These are phyloP conservation scores for Leptodactylus fuscus DNA, from an alignment of 2,113 vertebrate genomes.

Conservation along the genomic window DNA sequence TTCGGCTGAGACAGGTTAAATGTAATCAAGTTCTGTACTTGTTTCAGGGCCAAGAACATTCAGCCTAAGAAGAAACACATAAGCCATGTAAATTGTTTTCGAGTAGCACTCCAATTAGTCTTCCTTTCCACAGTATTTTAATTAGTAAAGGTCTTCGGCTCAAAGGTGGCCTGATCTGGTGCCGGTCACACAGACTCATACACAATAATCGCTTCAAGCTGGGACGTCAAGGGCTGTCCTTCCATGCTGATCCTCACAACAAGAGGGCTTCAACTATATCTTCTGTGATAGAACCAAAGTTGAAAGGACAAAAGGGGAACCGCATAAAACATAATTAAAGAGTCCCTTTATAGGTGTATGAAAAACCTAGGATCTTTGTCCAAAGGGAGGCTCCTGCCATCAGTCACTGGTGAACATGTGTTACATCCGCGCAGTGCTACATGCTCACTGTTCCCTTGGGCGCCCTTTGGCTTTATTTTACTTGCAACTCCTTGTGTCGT, in stretches of 20 bases:
- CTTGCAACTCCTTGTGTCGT: too few species aligned
- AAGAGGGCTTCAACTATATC: neutral
- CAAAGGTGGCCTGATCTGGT: conserved; percentile 41
- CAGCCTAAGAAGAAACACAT: conserved; percentile 50
- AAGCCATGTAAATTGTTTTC: conserved; percentile 53
- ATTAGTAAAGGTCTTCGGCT: conserved; percentile 44
- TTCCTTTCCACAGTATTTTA: conserved; percentile 54
- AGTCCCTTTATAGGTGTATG: neutral
- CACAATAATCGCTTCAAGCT: conserved; percentile 43
- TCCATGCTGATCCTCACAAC: neutral
- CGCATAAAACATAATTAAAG: neutral
- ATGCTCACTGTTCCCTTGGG: too few species aligned
- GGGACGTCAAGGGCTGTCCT: neutral
- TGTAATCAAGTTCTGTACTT: conserved; percentile 29
- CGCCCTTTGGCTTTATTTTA: too few species aligned
- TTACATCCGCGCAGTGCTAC: too few species aligned
- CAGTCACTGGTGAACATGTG: too few species aligned
- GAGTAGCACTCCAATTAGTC: conserved; percentile 46
- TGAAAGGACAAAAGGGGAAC: neutral
- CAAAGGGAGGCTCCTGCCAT: too few species aligned
- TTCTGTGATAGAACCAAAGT: neutral
- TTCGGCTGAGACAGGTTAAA: conserved; percentile 38
- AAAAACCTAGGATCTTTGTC: neutral
- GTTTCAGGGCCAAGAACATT: conserved; percentile 28
- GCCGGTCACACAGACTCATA: conserved; percentile 39